Conservation (phyloP, 2,888 invertebrate species). For the Amphipoea oculea region DNA sequence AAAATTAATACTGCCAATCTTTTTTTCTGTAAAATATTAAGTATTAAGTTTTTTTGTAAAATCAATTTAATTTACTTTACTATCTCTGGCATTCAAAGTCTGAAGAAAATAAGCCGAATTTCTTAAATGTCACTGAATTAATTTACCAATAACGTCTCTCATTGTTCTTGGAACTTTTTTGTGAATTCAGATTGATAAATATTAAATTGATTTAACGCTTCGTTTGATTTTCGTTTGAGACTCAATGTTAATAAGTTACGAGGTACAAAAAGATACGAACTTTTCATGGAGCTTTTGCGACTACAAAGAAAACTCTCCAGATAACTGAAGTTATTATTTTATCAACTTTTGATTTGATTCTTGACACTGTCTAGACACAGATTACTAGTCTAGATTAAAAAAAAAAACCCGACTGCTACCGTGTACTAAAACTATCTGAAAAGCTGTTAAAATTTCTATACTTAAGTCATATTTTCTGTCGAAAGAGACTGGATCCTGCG, state of each 20-base stretch:
- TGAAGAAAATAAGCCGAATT: not conserved
- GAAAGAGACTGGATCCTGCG: too few relatives aligned
- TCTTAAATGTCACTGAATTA: constrained; percentile 8
- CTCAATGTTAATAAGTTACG: not conserved
- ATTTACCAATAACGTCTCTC: not conserved
- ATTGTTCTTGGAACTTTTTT: not conserved
- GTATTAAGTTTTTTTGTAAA: too few relatives aligned
- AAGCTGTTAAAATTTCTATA: too few relatives aligned
- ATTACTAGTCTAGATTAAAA: not conserved
- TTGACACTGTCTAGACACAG: not conserved
- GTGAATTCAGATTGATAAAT: not conserved
- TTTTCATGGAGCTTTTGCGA: not conserved
- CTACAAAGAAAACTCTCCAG: not conserved
- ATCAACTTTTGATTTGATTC: not conserved
- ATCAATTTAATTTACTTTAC: too few relatives aligned
- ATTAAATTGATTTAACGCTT: not conserved
- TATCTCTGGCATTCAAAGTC: not conserved
- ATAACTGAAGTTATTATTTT: not conserved
- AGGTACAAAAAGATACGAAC: not conserved
- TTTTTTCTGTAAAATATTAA: too few relatives aligned
- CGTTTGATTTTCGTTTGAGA: not conserved
- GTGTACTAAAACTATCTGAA: too few relatives aligned
- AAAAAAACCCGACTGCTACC: not conserved
- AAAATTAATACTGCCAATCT: too few relatives aligned
- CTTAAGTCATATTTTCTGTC: too few relatives aligned